These are phyloP conservation scores for Lineus longissimus DNA, from an alignment of 1,140 invertebrate species.

Conservation along the genomic window DNA sequence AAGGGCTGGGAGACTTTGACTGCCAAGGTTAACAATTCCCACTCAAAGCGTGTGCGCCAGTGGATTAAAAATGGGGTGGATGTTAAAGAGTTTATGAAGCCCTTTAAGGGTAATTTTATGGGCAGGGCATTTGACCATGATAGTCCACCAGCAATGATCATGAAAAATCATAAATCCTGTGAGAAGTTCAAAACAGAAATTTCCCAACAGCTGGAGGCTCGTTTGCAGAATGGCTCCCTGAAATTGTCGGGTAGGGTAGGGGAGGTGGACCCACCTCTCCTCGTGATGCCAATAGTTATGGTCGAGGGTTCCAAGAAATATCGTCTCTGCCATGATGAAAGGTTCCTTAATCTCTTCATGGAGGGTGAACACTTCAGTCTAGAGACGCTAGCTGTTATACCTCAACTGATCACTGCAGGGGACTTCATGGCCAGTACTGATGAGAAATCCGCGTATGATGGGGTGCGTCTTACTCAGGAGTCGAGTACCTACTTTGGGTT, in stretches of 20 bases:
- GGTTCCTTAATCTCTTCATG: constrained; percentile 12
- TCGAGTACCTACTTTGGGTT: neutral
- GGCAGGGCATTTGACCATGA: too few species aligned
- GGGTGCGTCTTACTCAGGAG: neutral
- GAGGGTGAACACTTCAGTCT: constrained; percentile 10
- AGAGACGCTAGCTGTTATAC: constrained; percentile 11
- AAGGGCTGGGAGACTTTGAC: too few species aligned
- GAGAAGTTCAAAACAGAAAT: too few species aligned
- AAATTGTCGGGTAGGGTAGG: neutral
- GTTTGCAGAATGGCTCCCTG: too few species aligned
- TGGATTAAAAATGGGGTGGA: too few species aligned
- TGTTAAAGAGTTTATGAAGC: too few species aligned
- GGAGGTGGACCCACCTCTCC: neutral
- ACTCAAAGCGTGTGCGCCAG: too few species aligned
- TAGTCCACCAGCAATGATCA: too few species aligned
- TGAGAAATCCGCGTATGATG: constrained; percentile 11
- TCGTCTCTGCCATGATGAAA: constrained; percentile 13
- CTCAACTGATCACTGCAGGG: neutral
- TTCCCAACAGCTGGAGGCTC: too few species aligned
- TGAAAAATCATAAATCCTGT: too few species aligned
- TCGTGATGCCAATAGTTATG: neutral
- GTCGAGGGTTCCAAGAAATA: neutral
- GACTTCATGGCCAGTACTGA: constrained; percentile 12
- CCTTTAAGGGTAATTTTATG: too few species aligned
- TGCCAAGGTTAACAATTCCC: too few species aligned